Percentiles rank a stretch among this genome's conserved stretches.
Conservation (phyloP, 2,113 vertebrate species). For the Ctenomys sociabilis region DNA sequence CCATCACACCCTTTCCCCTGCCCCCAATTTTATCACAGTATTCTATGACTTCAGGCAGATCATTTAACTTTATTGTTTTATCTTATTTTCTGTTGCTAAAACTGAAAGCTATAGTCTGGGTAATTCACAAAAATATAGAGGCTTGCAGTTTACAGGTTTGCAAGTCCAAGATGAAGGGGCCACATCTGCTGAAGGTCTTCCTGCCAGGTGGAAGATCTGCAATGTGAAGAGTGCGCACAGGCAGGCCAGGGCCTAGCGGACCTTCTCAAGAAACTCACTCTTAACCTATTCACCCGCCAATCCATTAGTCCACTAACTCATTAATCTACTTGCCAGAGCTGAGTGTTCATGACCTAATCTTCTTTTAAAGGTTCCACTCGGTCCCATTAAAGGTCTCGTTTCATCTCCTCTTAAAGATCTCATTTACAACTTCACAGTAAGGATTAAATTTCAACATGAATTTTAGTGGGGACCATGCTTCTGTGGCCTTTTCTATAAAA, state of each 20-base stretch:
- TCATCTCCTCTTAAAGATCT: background rate
- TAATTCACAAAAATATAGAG: background rate
- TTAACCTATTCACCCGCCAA: background rate
- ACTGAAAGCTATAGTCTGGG: background rate
- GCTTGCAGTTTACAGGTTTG: background rate
- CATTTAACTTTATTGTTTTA: background rate
- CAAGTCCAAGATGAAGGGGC: background rate
- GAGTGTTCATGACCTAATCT: background rate
- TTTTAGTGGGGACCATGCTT: background rate
- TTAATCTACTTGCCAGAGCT: background rate
- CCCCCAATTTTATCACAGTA: background rate
- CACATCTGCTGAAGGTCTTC: background rate
- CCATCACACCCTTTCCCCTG: background rate
- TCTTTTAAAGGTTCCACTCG: background rate
- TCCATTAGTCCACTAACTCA: background rate
- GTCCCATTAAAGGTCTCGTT: background rate
- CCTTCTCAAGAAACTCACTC: background rate
- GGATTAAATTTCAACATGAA: background rate
- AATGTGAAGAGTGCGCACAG: no score
- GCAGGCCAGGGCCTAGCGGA: background rate
- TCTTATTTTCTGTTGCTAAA: background rate
- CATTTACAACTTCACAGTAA: background rate
- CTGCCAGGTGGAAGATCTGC: no score
- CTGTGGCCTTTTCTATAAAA: background rate
- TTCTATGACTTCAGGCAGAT: background rate